Percentiles rank a stretch among this genome's conserved stretches.
These are phyloP conservation scores for Palloptera scutellata DNA, from an alignment of 2,888 invertebrate species.

Conservation along the genomic window DNA sequence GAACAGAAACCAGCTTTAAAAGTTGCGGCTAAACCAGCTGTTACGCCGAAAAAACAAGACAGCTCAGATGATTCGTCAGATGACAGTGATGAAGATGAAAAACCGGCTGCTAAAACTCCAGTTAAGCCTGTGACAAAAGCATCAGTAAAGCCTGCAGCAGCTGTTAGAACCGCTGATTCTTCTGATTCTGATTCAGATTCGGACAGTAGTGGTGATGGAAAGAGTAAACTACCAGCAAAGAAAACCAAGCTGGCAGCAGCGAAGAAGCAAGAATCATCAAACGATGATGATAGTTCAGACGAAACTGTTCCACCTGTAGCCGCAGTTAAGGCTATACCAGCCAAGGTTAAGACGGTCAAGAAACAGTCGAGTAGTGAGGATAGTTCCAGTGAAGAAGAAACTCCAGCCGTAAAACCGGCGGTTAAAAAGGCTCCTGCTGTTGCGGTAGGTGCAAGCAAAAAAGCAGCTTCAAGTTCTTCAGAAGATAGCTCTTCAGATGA, in stretches of 20 bases:
- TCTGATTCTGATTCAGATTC: conserved; percentile 36
- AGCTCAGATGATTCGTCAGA: conserved; percentile 54
- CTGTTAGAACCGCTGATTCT: conserved; percentile 26
- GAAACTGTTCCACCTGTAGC: conserved; percentile 26
- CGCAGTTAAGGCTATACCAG: conserved; percentile 42
- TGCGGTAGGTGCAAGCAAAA: conserved; percentile 40
- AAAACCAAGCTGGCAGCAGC: conserved; percentile 39
- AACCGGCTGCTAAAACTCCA: conserved; percentile 21
- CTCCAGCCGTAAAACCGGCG: conserved; percentile 49
- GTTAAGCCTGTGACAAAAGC: conserved; percentile 31
- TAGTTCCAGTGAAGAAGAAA: conserved; percentile 50
- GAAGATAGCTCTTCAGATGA: conserved; percentile 52
- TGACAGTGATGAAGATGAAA: conserved; percentile 45
- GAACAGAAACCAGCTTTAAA: conserved; percentile 28
- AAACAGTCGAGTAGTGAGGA: conserved; percentile 47
- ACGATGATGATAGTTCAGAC: conserved; percentile 55
- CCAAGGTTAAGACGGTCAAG: conserved; percentile 30
- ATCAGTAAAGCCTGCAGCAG: conserved; percentile 33
- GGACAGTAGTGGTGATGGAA: conserved; percentile 45
- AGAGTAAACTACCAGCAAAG: conserved; percentile 37
- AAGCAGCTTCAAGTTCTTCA: conserved; percentile 62
- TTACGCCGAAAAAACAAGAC: conserved; percentile 30
- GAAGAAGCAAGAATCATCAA: conserved; percentile 50
- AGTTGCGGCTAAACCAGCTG: conserved; percentile 14
- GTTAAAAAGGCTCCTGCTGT: conserved; percentile 45